Evolutionary conservation across 2,797 vertebrate genomes (phyloP).

Genomic region (Hemitrygon akajei): DNA sequence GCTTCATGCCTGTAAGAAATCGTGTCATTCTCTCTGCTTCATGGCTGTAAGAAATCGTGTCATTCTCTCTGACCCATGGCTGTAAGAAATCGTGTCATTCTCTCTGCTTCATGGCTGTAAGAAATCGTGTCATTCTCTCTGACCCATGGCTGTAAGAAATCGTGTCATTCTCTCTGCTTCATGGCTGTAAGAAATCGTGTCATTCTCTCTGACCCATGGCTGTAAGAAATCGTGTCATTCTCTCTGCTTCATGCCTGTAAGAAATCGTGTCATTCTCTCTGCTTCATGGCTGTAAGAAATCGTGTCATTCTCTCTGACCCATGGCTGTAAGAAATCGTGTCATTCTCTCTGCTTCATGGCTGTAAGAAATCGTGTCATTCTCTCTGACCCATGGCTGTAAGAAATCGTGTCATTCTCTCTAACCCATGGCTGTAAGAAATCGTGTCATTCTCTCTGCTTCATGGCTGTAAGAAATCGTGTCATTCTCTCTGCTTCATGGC

Average conservation of each 20-base stretch:
- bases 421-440: background rate
- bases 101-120: background rate
- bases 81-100: background rate
- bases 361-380: too few species aligned
- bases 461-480: background rate
- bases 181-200: too few species aligned
- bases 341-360: background rate
- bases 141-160: background rate
- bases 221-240: background rate
- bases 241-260: background rate
- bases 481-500: background rate
- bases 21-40: background rate
- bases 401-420: background rate
- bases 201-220: too few species aligned
- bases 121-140: too few species aligned
- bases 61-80: too few species aligned
- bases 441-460: background rate
- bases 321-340: background rate
- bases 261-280: background rate
- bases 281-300: background rate
- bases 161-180: background rate
- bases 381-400: too few species aligned
- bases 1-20: background rate
- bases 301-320: too few species aligned
- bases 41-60: too few species aligned